These are phyloP conservation scores for Aphidoletes aphidimyza DNA, from an alignment of 2,888 invertebrate species.

Conservation along the genomic window DNA sequence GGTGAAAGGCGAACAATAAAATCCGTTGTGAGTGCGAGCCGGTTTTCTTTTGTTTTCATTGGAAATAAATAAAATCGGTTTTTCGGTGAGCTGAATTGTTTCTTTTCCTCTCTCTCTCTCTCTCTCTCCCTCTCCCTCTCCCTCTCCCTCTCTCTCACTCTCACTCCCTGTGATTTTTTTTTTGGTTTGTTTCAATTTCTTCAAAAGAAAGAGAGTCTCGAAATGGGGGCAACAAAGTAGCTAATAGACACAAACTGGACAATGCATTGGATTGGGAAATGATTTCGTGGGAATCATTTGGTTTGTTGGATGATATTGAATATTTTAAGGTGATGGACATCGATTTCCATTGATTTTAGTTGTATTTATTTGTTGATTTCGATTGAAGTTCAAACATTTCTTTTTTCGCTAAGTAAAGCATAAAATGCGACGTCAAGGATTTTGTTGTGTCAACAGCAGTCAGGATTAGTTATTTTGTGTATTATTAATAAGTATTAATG, in stretches of 20 bases:
- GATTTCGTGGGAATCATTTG: background rate
- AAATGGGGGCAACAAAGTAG: background rate
- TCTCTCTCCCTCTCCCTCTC: no score
- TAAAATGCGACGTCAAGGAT: background rate
- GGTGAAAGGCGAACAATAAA: background rate
- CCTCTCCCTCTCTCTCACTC: no score
- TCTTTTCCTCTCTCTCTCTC: background rate
- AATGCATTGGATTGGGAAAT: background rate
- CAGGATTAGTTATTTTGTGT: background rate
- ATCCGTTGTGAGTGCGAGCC: background rate
- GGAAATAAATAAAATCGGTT: background rate
- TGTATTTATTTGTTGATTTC: background rate
- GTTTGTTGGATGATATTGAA: background rate
- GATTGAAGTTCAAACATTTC: no score
- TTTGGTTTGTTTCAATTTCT: background rate
- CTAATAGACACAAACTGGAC: background rate
- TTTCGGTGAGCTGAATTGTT: background rate
- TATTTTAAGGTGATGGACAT: constrained; percentile 3
- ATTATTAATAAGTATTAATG: background rate
- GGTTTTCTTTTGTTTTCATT: background rate
- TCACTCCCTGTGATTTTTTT: no score
- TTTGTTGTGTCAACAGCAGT: constrained; percentile 9
- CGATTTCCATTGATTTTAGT: background rate
- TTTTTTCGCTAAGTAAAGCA: background rate
- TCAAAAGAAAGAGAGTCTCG: background rate